phyloP scores from a whole-genome alignment of 2,797 vertebrate genomes.

The Ctenopoma kingsleyae region DNA sequence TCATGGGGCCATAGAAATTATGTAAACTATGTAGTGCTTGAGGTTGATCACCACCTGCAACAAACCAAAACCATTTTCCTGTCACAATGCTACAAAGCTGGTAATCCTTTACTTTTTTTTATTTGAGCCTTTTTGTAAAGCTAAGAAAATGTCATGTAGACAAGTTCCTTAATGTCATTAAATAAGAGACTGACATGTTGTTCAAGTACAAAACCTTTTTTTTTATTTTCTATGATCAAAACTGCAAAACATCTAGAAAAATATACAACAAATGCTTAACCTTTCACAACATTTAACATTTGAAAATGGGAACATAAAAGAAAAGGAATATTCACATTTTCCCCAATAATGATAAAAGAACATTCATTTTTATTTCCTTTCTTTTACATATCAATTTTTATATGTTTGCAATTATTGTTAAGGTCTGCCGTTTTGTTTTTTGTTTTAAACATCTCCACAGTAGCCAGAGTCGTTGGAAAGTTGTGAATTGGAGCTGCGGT shows the following conservation, averaged over 20 bases:
- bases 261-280: conserved; percentile 90
- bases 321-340: conserved; percentile 86
- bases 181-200: conserved; percentile 36
- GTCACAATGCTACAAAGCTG: not conserved
- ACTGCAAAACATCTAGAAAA: conserved; percentile 92
- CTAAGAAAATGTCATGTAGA: too few species aligned
- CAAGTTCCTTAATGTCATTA: not conserved
- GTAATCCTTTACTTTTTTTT: too few species aligned
- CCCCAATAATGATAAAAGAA: conserved; percentile 83
- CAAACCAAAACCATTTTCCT: not conserved
- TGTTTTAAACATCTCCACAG: conserved; percentile 87
- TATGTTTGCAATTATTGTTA: conserved; percentile 70
- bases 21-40: too few species aligned
- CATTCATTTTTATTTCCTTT: conserved; percentile 81
- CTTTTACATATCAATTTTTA: conserved; percentile 72
- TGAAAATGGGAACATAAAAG: conserved; percentile 85
- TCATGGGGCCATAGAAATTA: too few species aligned
- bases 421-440: conserved; percentile 31
- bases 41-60: not conserved
- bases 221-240: conserved; percentile 87
- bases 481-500: conserved; percentile 93
- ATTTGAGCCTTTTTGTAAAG: too few species aligned
- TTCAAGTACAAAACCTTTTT: conserved; percentile 86
- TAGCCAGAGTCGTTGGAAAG: conserved; percentile 96
- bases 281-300: conserved; percentile 87